phyloP scores from a whole-genome alignment of 2,888 invertebrate species.

The Plutella xylostella region DNA sequence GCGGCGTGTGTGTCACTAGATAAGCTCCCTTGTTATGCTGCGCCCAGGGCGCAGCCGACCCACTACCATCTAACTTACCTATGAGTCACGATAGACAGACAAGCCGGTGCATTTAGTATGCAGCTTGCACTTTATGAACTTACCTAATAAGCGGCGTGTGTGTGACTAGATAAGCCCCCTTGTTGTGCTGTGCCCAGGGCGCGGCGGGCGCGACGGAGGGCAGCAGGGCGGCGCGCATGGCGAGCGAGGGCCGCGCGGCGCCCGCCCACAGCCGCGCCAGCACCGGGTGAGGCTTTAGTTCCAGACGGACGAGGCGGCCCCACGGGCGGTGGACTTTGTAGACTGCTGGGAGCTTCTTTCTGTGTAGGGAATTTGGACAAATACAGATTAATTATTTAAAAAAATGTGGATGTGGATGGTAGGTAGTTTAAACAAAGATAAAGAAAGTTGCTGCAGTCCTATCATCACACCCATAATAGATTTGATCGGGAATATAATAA shows the following conservation, averaged over 20 bases:
- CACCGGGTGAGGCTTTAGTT: conserved; percentile 87
- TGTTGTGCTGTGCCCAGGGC: conserved; percentile 78
- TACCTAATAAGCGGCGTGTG: conserved; percentile 61
- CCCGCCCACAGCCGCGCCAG: conserved; percentile 76
- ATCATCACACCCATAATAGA: no score
- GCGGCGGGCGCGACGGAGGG: conserved; percentile 88
- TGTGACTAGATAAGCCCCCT: conserved; percentile 82
- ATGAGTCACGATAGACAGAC: no score
- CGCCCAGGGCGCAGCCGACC: conserved; percentile 92
- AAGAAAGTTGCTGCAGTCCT: no score
- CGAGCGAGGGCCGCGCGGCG: conserved; percentile 75
- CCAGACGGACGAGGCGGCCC: conserved; percentile 73
- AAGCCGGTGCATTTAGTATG: no score
- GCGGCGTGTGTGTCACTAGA: no score
- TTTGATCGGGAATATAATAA: no score
- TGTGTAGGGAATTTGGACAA: no score
- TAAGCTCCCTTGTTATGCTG: no score
- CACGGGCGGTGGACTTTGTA: conserved; percentile 82
- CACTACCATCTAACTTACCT: no score
- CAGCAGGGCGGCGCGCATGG: conserved; percentile 77
- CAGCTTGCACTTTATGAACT: no score
- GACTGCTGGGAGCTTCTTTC: conserved; percentile 80
- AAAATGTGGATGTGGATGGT: no score
- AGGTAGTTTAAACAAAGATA: no score
- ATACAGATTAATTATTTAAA: not conserved